Conservation (phyloP, 2,797 vertebrate species). For the Sphenodon punctatus region DNA sequence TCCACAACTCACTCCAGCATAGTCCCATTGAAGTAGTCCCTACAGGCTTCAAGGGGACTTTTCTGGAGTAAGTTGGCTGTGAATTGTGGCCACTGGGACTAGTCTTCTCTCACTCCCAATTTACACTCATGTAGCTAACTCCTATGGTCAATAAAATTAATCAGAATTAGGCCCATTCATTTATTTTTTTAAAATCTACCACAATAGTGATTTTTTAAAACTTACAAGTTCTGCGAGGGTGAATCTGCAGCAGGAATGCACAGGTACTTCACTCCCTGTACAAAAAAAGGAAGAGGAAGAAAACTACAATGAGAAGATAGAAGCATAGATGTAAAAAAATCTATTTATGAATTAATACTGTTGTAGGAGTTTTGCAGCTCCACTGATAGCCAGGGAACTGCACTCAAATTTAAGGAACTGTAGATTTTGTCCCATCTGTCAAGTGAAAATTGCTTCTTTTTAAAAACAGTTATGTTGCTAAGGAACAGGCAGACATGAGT, state of each 20-base stretch:
- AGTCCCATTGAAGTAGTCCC: no score
- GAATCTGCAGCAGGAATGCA: slow-evolving; percentile 94
- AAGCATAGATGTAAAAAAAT: slow-evolving; percentile 8
- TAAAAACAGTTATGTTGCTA: slow-evolving; percentile 38
- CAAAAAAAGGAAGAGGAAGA: slow-evolving; percentile 59
- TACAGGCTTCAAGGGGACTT: no score
- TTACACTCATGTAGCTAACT: no score
- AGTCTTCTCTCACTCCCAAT: no score
- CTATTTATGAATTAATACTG: not conserved
- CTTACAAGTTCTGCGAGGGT: slow-evolving; percentile 95
- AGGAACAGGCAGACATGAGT: slow-evolving; percentile 11
- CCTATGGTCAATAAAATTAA: no score
- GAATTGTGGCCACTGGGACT: no score
- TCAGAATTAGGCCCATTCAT: not conserved
- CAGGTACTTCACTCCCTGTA: slow-evolving; percentile 94
- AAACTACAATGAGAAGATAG: slow-evolving; percentile 18
- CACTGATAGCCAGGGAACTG: not conserved
- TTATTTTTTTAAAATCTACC: not conserved
- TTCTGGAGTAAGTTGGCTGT: no score
- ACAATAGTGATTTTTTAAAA: slow-evolving; percentile 40
- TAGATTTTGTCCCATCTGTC: not conserved
- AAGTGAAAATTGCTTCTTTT: no score
- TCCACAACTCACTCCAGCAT: no score
- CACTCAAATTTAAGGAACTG: not conserved
- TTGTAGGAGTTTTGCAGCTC: not conserved